Base-by-base conservation (phyloP, 2,113 vertebrate species). In the Zosterops hypoxanthus region DNA sequence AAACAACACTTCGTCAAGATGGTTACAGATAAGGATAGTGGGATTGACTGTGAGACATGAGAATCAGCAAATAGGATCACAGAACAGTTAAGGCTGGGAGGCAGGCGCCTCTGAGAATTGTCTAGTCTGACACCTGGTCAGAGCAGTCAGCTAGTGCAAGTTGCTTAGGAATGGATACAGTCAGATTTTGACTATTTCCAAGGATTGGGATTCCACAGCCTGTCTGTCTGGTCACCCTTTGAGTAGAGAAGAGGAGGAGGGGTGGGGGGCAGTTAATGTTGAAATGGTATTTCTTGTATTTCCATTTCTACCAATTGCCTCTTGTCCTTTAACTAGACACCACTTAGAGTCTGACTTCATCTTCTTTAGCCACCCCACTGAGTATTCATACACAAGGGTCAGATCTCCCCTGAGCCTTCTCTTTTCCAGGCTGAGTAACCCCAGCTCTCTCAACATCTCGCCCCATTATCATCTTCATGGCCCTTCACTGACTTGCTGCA, bases 221-320 rank as follows among this genome's bases (percentile, higher is more conserved):
- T 72, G 8, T 33, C 26, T 72, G 36, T 2, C 8, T 90, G 25
- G 25, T 83, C 28, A 53, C 6, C 8, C 20, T 69, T 79, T 56
- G 15, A 34, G 39, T 47, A 72, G 66, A 53, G 28, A 60, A 86
- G 9, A n/a, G 24, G 50, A 42, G 11, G 13, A 42, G 20, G 29
- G 20, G 11, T 0, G 0, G 3, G 5, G 25, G 13, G 31, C 15
- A 3, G 19, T 34, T 34, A 39, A 53, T 53, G 46, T 44, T 90
- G 50, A 72, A 86, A 61, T 46, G 6, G 9, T 57, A 50, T 57
- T 92, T 90, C 52, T 75, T 88, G 5, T 79, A 44, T 82, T 88
- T 77, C 50, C 13, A 23, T 77, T 69, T 82, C 60, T 50, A 25
- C 15, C 10, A 53, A 16, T 25, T 68, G 2, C 4, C 42, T 94